Evolutionary conservation across 2,797 vertebrate species (phyloP).

Genomic region (Girardinus metallicus): DNA sequence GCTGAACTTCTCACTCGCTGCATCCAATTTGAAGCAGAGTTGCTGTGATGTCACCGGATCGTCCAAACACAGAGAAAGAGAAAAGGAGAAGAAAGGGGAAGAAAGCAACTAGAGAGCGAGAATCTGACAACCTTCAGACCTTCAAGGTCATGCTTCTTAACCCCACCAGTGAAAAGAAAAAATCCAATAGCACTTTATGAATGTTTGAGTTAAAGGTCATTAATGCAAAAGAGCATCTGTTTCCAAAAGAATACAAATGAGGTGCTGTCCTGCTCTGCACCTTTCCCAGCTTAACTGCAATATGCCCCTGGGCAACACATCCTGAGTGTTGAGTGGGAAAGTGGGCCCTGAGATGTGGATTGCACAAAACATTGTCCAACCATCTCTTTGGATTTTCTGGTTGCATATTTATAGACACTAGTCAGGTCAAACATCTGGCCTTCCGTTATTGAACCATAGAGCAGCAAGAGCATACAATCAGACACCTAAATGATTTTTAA

Average conservation of each 20-base stretch:
- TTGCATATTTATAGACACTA: slow-evolving; percentile 66
- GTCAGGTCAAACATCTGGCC: slow-evolving; percentile 70
- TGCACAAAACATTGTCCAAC: slow-evolving; percentile 53
- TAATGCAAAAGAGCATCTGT: slow-evolving; percentile 81
- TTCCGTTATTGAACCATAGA: slow-evolving; percentile 51
- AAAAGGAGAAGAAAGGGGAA: slow-evolving; percentile 51
- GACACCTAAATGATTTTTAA: slow-evolving; percentile 29
- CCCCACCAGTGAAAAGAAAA: slow-evolving; percentile 82
- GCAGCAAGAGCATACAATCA: slow-evolving; percentile 47
- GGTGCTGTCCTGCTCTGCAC: slow-evolving; percentile 58
- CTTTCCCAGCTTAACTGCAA: slow-evolving; percentile 45
- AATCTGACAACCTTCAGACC: slow-evolving; percentile 75
- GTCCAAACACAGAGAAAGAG: slow-evolving; percentile 70
- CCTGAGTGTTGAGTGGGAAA: slow-evolving; percentile 63
- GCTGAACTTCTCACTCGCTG: slow-evolving; percentile 88
- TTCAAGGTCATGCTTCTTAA: slow-evolving; percentile 80
- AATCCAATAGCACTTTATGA: slow-evolving; percentile 84
- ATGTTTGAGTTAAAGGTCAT: slow-evolving; percentile 82
- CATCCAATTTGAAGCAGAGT: slow-evolving; percentile 84
- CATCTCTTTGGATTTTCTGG: slow-evolving; percentile 66
- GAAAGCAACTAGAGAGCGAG: slow-evolving; percentile 55
- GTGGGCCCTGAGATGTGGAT: slow-evolving; percentile 64
- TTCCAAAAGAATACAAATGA: slow-evolving; percentile 82
- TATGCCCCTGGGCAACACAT: slow-evolving; percentile 60
- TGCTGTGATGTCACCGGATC: slow-evolving; percentile 81